These are phyloP conservation scores for Brachypteracias leptosomus DNA, from an alignment of 2,113 vertebrate genomes.

Conservation along the genomic window DNA sequence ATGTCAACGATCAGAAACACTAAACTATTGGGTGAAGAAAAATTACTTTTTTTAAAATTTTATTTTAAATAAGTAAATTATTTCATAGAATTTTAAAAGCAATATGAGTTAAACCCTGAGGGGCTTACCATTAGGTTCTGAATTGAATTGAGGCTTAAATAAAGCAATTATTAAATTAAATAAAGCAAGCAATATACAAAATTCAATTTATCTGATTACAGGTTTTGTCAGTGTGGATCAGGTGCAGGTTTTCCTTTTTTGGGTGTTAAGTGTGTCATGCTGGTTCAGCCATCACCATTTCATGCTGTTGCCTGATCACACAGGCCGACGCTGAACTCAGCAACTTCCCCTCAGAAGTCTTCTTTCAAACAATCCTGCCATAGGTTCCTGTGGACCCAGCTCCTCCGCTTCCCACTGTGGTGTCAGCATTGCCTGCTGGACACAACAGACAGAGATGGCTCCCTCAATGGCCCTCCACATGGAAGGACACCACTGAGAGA, in stretches of 20 bases:
- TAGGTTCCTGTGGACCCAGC: too few relatives aligned
- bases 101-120: background rate
- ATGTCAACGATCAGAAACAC: background rate
- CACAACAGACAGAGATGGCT: too few relatives aligned
- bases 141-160: background rate
- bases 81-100: background rate
- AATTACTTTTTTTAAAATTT: background rate
- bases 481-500: too few relatives aligned
- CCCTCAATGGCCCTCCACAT: too few relatives aligned
- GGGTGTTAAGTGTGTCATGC: too few relatives aligned
- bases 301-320: too few relatives aligned
- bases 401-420: too few relatives aligned
- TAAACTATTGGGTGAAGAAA: background rate
- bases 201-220: background rate
- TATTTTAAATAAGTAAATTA: background rate
- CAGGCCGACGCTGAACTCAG: too few relatives aligned
- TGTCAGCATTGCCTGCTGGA: too few relatives aligned
- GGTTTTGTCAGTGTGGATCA: background rate
- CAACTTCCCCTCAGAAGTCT: too few relatives aligned
- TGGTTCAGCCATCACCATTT: too few relatives aligned
- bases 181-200: background rate
- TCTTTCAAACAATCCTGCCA: too few relatives aligned
- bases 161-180: background rate
- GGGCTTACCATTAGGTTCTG: background rate
- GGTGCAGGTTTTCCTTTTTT: background rate